Evolutionary conservation across 2,113 vertebrate genomes (phyloP).

Genomic region (Solea senegalensis): DNA sequence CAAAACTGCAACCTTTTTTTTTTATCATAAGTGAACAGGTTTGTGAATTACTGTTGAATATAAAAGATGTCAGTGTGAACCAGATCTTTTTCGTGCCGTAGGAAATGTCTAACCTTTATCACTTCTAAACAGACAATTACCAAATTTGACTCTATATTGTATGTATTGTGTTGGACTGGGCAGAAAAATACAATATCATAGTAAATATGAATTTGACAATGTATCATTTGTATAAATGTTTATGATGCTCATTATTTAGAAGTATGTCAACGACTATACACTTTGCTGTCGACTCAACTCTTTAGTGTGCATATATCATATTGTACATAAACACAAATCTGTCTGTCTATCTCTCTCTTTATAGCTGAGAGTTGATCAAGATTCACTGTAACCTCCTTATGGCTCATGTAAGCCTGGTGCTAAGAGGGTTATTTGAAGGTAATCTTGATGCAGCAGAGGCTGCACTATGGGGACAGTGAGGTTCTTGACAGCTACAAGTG

Average conservation of each 20-base stretch:
- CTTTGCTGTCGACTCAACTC: neutral
- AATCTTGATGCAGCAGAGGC: slow-evolving; percentile 61
- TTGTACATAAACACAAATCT: slow-evolving; percentile 12
- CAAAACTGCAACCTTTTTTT: neutral
- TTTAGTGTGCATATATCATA: slow-evolving; percentile 1
- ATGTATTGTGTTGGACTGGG: too few relatives aligned
- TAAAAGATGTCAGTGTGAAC: too few relatives aligned
- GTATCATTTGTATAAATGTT: too few relatives aligned
- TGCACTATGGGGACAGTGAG: slow-evolving; percentile 41
- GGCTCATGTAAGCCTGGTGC: slow-evolving; percentile 68
- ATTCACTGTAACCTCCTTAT: slow-evolving; percentile 69
- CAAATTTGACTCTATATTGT: too few relatives aligned
- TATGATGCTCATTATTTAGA: neutral
- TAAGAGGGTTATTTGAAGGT: slow-evolving; percentile 76
- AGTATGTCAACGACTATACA: neutral
- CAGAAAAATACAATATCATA: too few relatives aligned
- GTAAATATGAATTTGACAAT: too few relatives aligned
- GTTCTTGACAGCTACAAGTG: slow-evolving; percentile 19
- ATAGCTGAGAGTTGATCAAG: slow-evolving; percentile 56
- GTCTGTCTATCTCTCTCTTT: slow-evolving; percentile 41
- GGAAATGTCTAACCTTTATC: too few relatives aligned
- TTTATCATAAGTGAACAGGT: neutral
- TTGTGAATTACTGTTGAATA: neutral
- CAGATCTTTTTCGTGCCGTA: too few relatives aligned
- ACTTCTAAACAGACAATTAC: too few relatives aligned